Percentiles rank a stretch among this genome's conserved stretches.
Evolutionary conservation across 2,888 invertebrate species (phyloP).

Genomic region (Pseudolycoriella hygida): DNA sequence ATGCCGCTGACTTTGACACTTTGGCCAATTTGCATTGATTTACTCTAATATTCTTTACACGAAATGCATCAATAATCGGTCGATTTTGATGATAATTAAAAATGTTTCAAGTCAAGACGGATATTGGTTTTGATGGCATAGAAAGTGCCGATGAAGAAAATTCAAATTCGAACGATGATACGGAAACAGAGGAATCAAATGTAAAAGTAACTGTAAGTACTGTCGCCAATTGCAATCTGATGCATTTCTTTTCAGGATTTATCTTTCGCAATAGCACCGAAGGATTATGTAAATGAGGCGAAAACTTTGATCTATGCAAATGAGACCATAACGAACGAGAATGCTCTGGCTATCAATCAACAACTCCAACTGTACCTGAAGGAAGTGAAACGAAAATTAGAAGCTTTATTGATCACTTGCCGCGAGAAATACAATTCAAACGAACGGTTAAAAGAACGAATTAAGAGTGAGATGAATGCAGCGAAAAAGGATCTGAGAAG

Average conservation of each 20-base stretch:
- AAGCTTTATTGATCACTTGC: constrained; percentile 14
- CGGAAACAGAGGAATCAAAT: too few species aligned
- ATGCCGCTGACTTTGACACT: too few species aligned
- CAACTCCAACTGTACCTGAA: constrained; percentile 18
- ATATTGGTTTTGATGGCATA: too few species aligned
- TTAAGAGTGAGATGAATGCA: constrained; percentile 8
- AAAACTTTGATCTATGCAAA: background rate
- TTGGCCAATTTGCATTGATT: too few species aligned
- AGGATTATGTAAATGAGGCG: background rate
- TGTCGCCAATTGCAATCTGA: too few species aligned
- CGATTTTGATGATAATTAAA: too few species aligned
- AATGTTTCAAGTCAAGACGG: too few species aligned
- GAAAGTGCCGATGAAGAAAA: too few species aligned
- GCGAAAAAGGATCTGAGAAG: background rate
- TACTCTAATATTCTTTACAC: too few species aligned
- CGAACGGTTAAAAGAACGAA: constrained; percentile 11
- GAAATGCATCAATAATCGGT: too few species aligned
- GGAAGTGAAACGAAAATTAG: constrained; percentile 13
- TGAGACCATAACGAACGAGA: constrained; percentile 9
- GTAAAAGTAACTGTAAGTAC: too few species aligned
- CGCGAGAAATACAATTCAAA: constrained; percentile 16
- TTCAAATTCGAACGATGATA: too few species aligned
- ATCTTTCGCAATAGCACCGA: background rate
- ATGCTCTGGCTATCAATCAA: constrained; percentile 18
- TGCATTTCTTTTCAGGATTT: background rate